Evolutionary conservation across 2,888 invertebrate species (phyloP).

Genomic region (Brassicogethes aeneus): DNA sequence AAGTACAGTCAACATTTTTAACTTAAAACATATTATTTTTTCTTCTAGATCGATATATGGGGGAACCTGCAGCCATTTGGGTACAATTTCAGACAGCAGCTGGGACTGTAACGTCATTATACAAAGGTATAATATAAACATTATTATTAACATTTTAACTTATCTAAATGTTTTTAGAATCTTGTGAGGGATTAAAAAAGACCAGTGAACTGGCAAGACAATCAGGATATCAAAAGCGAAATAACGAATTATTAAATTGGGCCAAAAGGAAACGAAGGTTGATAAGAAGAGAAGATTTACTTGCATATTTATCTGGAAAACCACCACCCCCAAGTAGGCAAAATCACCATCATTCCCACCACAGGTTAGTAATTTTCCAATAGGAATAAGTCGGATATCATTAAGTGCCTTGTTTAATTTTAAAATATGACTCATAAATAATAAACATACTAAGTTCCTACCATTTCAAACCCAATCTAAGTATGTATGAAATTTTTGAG

Average conservation of each 20-base stretch:
- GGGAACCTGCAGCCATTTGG: conserved; percentile 58
- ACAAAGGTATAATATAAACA: conserved; percentile 61
- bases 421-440: no score
- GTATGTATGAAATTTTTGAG: no score
- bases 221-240: conserved; percentile 63
- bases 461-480: no score
- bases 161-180: conserved; percentile 48
- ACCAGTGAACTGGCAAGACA: conserved; percentile 62
- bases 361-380: conserved; percentile 36
- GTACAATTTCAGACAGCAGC: conserved; percentile 73
- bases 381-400: no score
- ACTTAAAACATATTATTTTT: conserved; percentile 17
- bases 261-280: conserved; percentile 60
- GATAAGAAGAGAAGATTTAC: conserved; percentile 66
- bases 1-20: no score
- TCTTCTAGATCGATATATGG: conserved; percentile 51
- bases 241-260: conserved; percentile 68
- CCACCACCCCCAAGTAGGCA: conserved; percentile 49
- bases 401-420: no score
- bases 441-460: no score
- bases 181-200: conserved; percentile 59
- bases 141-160: neutral
- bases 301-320: conserved; percentile 68
- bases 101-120: conserved; percentile 65
- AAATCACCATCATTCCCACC: conserved; percentile 38